Conservation (phyloP, 2,797 vertebrate species). For the Picus viridis region DNA sequence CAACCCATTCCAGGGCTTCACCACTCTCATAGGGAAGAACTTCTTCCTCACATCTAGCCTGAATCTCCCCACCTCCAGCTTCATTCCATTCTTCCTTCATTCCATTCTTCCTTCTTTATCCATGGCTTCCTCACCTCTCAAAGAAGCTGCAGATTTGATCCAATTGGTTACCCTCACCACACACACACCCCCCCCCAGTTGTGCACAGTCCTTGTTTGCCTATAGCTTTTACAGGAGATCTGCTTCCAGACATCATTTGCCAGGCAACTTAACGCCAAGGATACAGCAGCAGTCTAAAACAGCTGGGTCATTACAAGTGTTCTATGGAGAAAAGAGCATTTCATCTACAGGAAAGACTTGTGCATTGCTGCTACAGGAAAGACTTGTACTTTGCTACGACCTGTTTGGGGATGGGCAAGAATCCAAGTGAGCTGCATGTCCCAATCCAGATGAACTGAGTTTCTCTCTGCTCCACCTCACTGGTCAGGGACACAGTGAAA, state of each 20-base stretch:
- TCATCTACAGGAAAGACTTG: not conserved
- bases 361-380: not conserved
- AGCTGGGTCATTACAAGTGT: not conserved
- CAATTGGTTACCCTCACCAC: not conserved
- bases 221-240: accelerated
- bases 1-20: no score
- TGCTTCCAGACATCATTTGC: not conserved
- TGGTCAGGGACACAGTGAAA: not conserved
- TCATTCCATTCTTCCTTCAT: no score
- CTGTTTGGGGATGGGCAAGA: not conserved
- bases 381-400: not conserved
- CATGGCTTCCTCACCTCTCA: not conserved
- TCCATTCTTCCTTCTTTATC: no score
- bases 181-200: not conserved
- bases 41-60: no score
- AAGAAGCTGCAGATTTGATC: not conserved
- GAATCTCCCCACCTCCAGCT: no score
- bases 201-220: not conserved
- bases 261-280: not conserved
- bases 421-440: not conserved
- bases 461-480: not conserved
- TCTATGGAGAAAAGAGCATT: not conserved
- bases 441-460: not conserved
- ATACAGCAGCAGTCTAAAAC: not conserved
- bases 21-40: no score